These are phyloP conservation scores for Leucoptera coffeella DNA, from an alignment of 2,888 invertebrate species.

Conservation along the genomic window DNA sequence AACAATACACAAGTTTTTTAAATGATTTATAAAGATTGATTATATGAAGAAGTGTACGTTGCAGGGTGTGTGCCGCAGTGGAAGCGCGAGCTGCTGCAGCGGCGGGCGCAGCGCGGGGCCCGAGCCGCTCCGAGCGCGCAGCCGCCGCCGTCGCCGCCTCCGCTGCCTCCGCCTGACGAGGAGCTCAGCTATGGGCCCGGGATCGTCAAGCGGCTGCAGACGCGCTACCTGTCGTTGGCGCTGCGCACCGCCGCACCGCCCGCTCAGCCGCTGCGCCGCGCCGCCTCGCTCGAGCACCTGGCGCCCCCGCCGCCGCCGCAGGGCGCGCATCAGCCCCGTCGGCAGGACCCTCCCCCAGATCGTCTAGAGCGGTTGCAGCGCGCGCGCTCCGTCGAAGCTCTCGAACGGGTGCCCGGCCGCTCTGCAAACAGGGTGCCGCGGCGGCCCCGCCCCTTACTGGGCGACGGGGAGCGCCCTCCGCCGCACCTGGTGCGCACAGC, in stretches of 20 bases:
- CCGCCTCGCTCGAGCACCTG: constrained; percentile 79
- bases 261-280: constrained; percentile 70
- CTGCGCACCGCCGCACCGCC: too few species aligned
- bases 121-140: constrained; percentile 16
- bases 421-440: constrained; percentile 22
- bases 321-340: constrained; percentile 17
- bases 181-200: constrained; percentile 88
- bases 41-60: too few species aligned
- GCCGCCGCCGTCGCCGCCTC: too few species aligned
- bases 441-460: constrained; percentile 59
- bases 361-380: too few species aligned
- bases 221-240: constrained; percentile 80
- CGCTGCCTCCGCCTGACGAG: constrained; percentile 47
- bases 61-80: constrained; percentile 73
- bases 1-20: too few species aligned
- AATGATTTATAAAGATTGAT: too few species aligned
- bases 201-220: constrained; percentile 81
- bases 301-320: constrained; percentile 58
- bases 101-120: constrained; percentile 53
- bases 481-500: constrained; percentile 85
- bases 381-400: constrained; percentile 81
- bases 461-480: constrained; percentile 77
- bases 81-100: constrained; percentile 77
- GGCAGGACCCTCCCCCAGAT: constrained; percentile 11
- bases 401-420: constrained; percentile 40